Conservation (phyloP, 2,797 vertebrate genomes). For the Pangasius larnaudii region DNA sequence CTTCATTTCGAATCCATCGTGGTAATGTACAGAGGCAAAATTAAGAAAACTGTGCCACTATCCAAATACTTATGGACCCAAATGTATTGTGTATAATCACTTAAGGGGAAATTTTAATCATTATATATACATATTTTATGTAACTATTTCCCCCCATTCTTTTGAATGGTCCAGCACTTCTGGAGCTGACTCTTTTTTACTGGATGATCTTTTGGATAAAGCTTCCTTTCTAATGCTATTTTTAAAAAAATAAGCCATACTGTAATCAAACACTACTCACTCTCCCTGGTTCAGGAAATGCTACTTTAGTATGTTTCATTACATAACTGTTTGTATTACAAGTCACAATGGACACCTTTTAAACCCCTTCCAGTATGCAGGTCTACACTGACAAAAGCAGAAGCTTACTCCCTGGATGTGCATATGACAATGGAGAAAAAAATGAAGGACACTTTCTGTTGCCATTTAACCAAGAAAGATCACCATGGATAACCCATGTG, state of each 20-base stretch:
- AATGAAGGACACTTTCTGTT: background rate
- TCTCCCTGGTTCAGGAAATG: background rate
- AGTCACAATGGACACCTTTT: background rate
- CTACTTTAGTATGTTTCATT: background rate
- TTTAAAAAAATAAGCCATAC: background rate
- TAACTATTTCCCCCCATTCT: background rate
- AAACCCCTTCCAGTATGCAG: background rate
- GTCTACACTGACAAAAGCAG: background rate
- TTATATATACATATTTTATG: background rate
- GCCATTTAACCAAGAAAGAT: background rate
- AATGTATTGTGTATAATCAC: background rate
- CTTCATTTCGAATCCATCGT: no score
- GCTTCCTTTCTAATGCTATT: background rate
- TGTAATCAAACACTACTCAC: background rate
- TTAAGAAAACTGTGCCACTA: no score
- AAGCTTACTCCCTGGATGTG: background rate
- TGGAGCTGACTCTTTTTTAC: background rate
- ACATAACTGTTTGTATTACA: background rate
- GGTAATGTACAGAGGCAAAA: no score
- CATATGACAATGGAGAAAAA: background rate
- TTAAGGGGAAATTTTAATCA: background rate
- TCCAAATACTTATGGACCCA: no score
- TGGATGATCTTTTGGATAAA: background rate
- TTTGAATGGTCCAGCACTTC: background rate
- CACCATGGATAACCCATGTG: conserved; percentile 8